Percentiles rank a stretch among this genome's conserved stretches.
Conservation (phyloP, 2,797 vertebrate genomes). For the Syncerus caffer region DNA sequence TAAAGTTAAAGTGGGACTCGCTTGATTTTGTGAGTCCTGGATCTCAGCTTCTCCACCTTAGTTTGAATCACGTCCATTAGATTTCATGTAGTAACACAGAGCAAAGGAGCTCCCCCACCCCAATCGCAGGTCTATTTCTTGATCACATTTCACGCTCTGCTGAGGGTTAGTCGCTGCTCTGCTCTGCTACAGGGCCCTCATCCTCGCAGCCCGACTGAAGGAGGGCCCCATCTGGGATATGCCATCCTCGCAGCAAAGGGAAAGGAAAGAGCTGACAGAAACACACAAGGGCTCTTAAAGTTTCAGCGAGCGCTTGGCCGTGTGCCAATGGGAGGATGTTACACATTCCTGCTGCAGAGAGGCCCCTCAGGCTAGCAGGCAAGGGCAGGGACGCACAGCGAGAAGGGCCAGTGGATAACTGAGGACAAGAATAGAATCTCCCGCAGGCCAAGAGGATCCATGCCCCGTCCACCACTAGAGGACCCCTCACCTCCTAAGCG, state of each 20-base stretch:
- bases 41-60: not conserved
- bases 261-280: not conserved
- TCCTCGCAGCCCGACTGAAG: not conserved
- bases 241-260: not conserved
- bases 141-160: not conserved
- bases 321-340: too few species aligned
- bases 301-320: not conserved
- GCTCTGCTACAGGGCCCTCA: not conserved
- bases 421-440: not conserved
- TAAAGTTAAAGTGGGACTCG: not conserved
- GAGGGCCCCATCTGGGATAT: not conserved
- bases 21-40: not conserved
- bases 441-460: too few species aligned
- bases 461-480: not conserved
- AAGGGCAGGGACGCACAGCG: too few species aligned
- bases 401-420: not conserved
- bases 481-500: too few species aligned
- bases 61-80: not conserved
- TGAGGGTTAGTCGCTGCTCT: not conserved
- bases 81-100: not conserved
- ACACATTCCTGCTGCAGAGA: accelerated
- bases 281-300: not conserved
- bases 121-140: not conserved
- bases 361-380: not conserved
- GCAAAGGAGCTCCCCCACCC: not conserved